A percentile compares a stretch with the other conserved stretches of the same genome.
Evolutionary conservation across 2,888 invertebrate genomes (phyloP).

Genomic region (Empis livida): DNA sequence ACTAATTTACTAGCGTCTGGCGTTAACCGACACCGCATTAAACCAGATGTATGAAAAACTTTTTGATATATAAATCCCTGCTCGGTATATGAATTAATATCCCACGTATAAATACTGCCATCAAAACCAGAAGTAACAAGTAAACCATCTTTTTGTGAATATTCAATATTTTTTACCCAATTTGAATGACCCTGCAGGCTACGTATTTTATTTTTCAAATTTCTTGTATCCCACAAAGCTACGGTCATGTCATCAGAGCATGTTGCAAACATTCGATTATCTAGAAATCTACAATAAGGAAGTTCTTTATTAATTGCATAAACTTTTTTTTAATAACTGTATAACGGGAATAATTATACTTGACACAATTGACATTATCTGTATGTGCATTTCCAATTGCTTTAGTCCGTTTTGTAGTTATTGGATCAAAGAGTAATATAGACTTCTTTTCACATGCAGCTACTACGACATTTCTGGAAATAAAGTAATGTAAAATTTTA

Average conservation of each 20-base stretch:
- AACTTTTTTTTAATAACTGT: background rate
- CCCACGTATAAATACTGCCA: constrained; percentile 89
- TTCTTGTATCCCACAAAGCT: constrained; percentile 85
- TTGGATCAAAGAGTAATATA: constrained; percentile 75
- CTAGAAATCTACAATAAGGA: constrained; percentile 55
- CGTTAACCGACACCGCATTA: constrained; percentile 62
- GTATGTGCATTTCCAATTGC: constrained; percentile 69
- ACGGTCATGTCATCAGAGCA: constrained; percentile 91
- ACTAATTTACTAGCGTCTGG: constrained; percentile 80
- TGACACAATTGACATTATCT: constrained; percentile 87
- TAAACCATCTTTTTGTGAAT: constrained; percentile 68
- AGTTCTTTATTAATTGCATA: background rate
- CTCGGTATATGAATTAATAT: constrained; percentile 75
- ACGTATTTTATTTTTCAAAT: constrained; percentile 61
- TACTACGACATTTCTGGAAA: constrained; percentile 58
- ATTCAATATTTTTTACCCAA: constrained; percentile 96
- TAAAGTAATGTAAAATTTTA: too few relatives aligned
- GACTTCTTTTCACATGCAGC: constrained; percentile 87
- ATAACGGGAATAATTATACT: constrained; percentile 49
- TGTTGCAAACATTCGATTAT: constrained; percentile 76
- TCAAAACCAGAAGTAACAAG: constrained; percentile 87
- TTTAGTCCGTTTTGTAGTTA: constrained; percentile 60
- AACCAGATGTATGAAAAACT: constrained; percentile 69
- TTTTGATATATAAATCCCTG: constrained; percentile 63
- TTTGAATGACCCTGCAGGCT: constrained; percentile 78